Percentiles rank a stretch among this genome's conserved stretches.
Evolutionary conservation across 2,797 vertebrate genomes (phyloP).

Genomic region (Todus mexicanus): DNA sequence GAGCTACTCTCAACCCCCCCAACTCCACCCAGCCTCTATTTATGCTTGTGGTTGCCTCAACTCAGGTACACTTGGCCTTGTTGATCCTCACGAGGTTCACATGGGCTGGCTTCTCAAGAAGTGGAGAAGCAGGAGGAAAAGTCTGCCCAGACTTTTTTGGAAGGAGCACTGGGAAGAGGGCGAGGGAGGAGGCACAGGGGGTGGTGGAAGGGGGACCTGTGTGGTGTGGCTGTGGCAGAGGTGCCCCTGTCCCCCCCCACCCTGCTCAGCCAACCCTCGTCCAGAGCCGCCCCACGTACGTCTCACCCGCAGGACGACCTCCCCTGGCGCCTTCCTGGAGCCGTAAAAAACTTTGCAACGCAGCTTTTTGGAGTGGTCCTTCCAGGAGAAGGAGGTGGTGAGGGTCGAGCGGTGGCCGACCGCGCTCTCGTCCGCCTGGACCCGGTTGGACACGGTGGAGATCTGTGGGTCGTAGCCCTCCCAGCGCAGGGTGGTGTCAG

Average conservation of each 20-base stretch:
- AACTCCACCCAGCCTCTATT: no score
- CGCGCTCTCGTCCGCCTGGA: slow-evolving; percentile 5
- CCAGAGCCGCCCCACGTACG: slow-evolving; percentile 49
- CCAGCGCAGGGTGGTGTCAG: slow-evolving; percentile 34
- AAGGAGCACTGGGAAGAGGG: background rate
- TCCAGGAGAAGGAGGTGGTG: slow-evolving; percentile 63
- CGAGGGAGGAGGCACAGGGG: no score
- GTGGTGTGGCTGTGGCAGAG: accelerated
- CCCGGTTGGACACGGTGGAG: background rate
- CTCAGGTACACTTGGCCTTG: no score
- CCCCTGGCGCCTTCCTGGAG: background rate
- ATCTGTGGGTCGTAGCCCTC: slow-evolving; percentile 16
- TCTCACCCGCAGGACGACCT: slow-evolving; percentile 61
- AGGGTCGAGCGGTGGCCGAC: background rate
- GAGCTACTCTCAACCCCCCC: no score
- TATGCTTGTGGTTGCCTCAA: no score
- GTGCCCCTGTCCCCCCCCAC: background rate
- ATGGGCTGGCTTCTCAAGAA: background rate
- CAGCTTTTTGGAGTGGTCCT: slow-evolving; percentile 61
- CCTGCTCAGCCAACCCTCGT: background rate
- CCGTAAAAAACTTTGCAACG: slow-evolving; percentile 28
- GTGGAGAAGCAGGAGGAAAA: background rate
- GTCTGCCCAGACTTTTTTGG: no score
- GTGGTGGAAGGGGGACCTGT: background rate
- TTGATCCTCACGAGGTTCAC: background rate